Evolutionary conservation across 1,140 invertebrate species (phyloP).

Genomic region (Zaprionus taronus): DNA sequence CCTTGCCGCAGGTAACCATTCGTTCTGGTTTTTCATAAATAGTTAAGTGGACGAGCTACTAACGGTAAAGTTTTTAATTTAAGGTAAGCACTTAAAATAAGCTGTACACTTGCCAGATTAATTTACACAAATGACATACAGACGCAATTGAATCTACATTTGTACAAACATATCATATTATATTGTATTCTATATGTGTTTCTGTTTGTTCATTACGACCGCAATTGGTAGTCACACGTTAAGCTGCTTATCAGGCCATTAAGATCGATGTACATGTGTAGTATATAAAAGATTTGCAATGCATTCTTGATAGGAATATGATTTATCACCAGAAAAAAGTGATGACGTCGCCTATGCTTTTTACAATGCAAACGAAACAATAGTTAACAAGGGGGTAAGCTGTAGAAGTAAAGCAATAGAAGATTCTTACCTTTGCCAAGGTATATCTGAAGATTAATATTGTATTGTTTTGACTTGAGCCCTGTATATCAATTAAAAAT

Average conservation of each 20-base stretch:
- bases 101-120: constrained; percentile 14
- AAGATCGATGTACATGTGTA: constrained; percentile 36
- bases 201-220: not conserved
- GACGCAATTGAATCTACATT: not conserved
- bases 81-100: constrained; percentile 8
- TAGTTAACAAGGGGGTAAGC: too few relatives aligned
- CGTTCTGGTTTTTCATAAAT: not conserved
- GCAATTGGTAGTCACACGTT: constrained; percentile 39
- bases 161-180: not conserved
- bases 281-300: constrained; percentile 39
- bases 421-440: too few relatives aligned
- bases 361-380: too few relatives aligned
- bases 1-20: too few relatives aligned
- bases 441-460: too few relatives aligned
- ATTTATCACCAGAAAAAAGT: constrained; percentile 39
- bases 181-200: constrained; percentile 1
- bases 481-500: too few relatives aligned
- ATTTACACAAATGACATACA: constrained; percentile 20
- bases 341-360: not conserved
- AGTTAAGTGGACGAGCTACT: not conserved
- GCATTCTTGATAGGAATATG: constrained; percentile 59
- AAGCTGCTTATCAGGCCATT: constrained; percentile 67
- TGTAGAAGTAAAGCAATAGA: too few relatives aligned
- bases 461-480: not conserved
- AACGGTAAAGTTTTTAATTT: not conserved